phyloP scores from a whole-genome alignment of 2,113 vertebrate species.

The Ammospiza nelsoni region DNA sequence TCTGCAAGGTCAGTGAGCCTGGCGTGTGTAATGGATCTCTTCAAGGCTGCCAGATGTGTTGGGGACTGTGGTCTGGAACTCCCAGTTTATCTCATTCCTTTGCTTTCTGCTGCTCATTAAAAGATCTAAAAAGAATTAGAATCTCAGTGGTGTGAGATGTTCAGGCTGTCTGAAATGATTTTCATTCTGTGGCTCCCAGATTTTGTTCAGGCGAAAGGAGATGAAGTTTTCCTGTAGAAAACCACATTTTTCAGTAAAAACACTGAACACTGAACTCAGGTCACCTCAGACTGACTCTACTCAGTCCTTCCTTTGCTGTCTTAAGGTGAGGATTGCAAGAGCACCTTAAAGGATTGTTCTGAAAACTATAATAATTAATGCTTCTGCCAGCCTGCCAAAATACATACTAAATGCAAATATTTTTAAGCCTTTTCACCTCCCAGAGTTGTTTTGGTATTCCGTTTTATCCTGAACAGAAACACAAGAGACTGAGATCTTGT shows the following conservation, averaged over 20 bases:
- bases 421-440: neutral
- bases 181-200: neutral
- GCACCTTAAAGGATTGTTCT: neutral
- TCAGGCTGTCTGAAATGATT: neutral
- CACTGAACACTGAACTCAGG: neutral
- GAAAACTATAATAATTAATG: fast-evolving
- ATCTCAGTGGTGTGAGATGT: neutral
- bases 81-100: neutral
- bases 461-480: neutral
- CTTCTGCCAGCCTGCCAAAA: neutral
- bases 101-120: slow-evolving; percentile 4
- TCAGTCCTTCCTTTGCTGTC: neutral
- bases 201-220: neutral
- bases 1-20: neutral
- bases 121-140: neutral
- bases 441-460: neutral
- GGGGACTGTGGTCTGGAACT: neutral
- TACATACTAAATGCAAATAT: neutral
- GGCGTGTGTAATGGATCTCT: neutral
- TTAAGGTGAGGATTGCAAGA: neutral
- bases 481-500: neutral
- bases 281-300: neutral
- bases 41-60: fast-evolving
- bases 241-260: neutral
- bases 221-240: neutral